Evolutionary conservation across 2,797 vertebrate species (phyloP), one percentile per base, ranked within the genome.

Genomic region (Clarias pachynema): DNA sequence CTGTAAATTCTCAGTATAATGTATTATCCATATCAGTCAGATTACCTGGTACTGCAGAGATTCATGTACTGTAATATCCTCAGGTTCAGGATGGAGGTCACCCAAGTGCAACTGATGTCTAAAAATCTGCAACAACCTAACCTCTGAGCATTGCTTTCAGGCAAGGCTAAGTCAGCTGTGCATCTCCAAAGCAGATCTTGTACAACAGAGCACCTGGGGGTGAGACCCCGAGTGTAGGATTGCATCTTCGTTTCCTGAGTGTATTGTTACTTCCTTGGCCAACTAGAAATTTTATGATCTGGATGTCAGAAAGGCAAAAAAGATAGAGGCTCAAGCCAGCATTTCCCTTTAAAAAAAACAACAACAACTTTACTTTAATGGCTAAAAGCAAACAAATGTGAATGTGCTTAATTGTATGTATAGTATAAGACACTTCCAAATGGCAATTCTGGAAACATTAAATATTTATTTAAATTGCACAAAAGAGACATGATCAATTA

Each of bases 41-140:
- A 12, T 34, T 60, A 60, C 31, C 22, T 34, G 74, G 59, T 60
- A 60, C 29, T 34, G 57, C 31, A 62, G 31, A 3, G 57, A 60
- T 79, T 79, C 57, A 60, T 37, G 31, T n/a, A n/a, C n/a, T n/a
- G n/a, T 37, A 79, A 79, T 62, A 62, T 79, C 75, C 31, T 60
- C 31, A 62, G 57, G 22, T 34, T n/a, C 31, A 60, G 5, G 31
- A 62, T 22, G 57, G 5, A 62, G 57, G 57, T 60, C 31, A 2
- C 22, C 57, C 12, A 59, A 34, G 29, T 60, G 26, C 74, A 24
- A 24, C 24, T 37, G 34, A 60, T 78, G 56, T 78, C 75, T 60
- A 24, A 62, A 60, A 77, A 77, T 53, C 73, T 22, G 8, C 56
- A 15, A 53, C 2, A 5, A 57, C 4, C 9, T 22, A 34, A 75